Conservation (phyloP, 2,113 vertebrate species). For the Dermatemys mawii region DNA sequence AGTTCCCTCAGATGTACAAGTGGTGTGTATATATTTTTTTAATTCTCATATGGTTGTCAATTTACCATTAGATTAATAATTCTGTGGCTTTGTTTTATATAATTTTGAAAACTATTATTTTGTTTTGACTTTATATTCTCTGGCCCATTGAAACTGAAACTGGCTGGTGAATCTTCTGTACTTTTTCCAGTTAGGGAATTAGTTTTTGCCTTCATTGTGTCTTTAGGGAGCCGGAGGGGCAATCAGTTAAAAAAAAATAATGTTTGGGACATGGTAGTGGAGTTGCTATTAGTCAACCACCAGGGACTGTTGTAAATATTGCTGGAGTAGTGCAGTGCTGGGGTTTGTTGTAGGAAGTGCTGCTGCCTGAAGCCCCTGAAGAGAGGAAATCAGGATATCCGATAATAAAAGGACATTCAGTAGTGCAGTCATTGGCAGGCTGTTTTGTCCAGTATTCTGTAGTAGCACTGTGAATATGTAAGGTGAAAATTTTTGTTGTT, state of each 20-base stretch:
- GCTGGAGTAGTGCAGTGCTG: not conserved
- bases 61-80: not conserved
- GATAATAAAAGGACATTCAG: not conserved
- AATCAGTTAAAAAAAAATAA: not conserved
- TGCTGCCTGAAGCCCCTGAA: not conserved
- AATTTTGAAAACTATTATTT: not conserved
- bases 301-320: accelerated
- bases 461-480: not conserved
- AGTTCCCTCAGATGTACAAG: constrained; percentile 96
- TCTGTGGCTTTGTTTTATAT: accelerated
- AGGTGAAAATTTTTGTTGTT: not conserved
- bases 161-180: not conserved
- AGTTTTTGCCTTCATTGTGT: not conserved
- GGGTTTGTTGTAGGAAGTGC: not conserved
- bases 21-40: constrained; percentile 85
- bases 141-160: not conserved
- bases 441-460: not conserved
- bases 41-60: not conserved
- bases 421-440: not conserved
- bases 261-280: not conserved
- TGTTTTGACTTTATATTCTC: not conserved
- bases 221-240: not conserved
- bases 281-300: not conserved
- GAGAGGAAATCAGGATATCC: not conserved
- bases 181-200: not conserved